Conservation (phyloP, 1,140 invertebrate species). For the Portunus trituberculatus region DNA sequence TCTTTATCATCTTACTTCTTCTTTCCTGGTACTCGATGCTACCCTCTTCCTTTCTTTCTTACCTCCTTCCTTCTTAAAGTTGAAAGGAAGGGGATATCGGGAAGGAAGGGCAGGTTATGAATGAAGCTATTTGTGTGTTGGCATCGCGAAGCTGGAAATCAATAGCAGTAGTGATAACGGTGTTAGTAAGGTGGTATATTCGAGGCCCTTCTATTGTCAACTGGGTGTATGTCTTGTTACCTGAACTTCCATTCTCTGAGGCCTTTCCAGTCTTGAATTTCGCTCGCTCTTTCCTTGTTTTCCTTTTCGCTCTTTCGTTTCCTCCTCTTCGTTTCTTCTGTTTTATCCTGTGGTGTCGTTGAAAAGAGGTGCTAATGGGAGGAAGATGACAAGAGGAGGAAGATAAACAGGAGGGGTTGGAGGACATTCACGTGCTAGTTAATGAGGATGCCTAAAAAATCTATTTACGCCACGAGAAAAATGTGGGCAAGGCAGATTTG, state of each 20-base stretch:
- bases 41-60: background rate
- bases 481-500: background rate
- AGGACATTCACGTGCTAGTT: background rate
- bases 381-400: background rate
- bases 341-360: background rate
- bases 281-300: background rate
- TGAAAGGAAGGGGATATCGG: background rate
- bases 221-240: background rate
- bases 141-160: slow-evolving; percentile 20
- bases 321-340: background rate
- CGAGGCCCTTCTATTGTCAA: background rate
- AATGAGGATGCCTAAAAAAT: background rate
- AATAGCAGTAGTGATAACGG: background rate
- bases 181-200: background rate
- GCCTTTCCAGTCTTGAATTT: background rate
- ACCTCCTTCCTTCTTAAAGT: background rate
- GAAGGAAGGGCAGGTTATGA: background rate
- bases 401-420: background rate
- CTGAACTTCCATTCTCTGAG: background rate
- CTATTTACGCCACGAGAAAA: background rate
- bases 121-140: slow-evolving; percentile 4
- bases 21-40: background rate
- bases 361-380: background rate
- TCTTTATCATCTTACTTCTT: too few species aligned
- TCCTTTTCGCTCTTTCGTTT: background rate